Percentiles rank a stretch among this genome's conserved stretches.
Conservation (phyloP, 2,113 vertebrate species). For the Pangasianodon gigas region DNA sequence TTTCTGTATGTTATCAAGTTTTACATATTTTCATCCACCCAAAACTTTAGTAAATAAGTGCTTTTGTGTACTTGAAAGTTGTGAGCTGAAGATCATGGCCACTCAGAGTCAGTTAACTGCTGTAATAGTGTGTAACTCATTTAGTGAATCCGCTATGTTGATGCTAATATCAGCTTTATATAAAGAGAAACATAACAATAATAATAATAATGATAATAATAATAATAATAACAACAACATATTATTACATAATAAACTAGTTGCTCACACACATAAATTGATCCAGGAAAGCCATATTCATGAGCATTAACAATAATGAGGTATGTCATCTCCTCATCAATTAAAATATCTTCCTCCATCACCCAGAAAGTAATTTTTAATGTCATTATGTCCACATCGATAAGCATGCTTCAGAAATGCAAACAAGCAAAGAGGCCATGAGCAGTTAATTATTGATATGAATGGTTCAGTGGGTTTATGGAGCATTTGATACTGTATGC, state of each 20-base stretch:
- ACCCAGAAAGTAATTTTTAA: neutral
- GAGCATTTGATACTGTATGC: neutral
- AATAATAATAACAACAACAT: neutral
- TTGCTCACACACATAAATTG: neutral
- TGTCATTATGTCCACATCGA: neutral
- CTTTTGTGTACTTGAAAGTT: neutral
- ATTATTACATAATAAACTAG: neutral
- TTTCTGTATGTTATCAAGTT: too few relatives aligned
- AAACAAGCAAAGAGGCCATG: neutral
- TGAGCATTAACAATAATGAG: neutral
- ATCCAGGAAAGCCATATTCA: neutral
- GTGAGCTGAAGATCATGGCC: neutral
- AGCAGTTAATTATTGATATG: slow-evolving; percentile 22
- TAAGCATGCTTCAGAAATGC: neutral
- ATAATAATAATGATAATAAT: neutral
- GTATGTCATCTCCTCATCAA: neutral
- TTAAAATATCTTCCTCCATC: neutral
- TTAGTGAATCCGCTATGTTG: neutral
- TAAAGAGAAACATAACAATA: neutral
- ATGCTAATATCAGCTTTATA: neutral
- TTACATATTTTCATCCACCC: too few relatives aligned
- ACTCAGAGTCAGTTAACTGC: neutral
- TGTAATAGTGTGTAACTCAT: neutral
- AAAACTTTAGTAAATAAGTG: too few relatives aligned
- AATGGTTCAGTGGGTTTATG: neutral